A percentile compares a stretch with the other conserved stretches of the same genome.
Evolutionary conservation across 2,888 invertebrate genomes (phyloP).

Genomic region (Lampropteryx suffumata): DNA sequence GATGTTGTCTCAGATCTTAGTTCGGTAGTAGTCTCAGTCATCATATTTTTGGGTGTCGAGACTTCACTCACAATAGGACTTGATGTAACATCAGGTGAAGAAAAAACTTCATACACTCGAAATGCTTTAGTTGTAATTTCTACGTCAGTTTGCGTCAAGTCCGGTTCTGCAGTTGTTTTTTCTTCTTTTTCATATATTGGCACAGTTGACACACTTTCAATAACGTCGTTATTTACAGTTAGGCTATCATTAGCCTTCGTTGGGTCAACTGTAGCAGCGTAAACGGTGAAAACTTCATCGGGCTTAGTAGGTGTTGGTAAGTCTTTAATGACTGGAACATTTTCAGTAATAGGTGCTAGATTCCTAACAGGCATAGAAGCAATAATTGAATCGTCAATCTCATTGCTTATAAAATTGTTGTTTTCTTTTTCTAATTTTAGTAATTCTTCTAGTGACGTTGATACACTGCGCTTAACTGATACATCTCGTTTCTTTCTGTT

Average conservation of each 20-base stretch:
- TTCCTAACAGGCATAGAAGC: slow-evolving; percentile 48
- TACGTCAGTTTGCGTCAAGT: slow-evolving; percentile 51
- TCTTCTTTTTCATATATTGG: slow-evolving; percentile 56
- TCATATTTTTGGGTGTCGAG: slow-evolving; percentile 50
- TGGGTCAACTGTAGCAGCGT: slow-evolving; percentile 46
- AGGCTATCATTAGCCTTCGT: slow-evolving; percentile 45
- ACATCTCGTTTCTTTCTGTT: slow-evolving; percentile 49
- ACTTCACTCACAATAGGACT: slow-evolving; percentile 34
- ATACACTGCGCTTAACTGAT: slow-evolving; percentile 54
- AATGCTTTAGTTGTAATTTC: slow-evolving; percentile 66
- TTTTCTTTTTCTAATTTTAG: slow-evolving; percentile 64
- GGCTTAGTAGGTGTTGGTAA: slow-evolving; percentile 38
- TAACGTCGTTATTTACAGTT: slow-evolving; percentile 48
- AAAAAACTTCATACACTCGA: slow-evolving; percentile 69
- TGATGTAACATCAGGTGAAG: slow-evolving; percentile 46
- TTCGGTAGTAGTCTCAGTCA: slow-evolving; percentile 70
- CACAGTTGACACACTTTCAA: slow-evolving; percentile 71
- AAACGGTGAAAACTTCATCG: slow-evolving; percentile 56
- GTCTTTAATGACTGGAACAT: slow-evolving; percentile 37
- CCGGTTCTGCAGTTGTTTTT: slow-evolving; percentile 49
- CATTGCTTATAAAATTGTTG: slow-evolving; percentile 73
- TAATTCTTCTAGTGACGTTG: slow-evolving; percentile 68
- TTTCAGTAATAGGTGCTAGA: slow-evolving; percentile 42
- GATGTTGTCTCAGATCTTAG: slow-evolving; percentile 64
- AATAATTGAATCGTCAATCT: slow-evolving; percentile 68